A percentile compares a stretch with the other conserved stretches of the same genome.
Conservation (phyloP, 2,797 vertebrate species). For the Neomorphus geoffroyi region DNA sequence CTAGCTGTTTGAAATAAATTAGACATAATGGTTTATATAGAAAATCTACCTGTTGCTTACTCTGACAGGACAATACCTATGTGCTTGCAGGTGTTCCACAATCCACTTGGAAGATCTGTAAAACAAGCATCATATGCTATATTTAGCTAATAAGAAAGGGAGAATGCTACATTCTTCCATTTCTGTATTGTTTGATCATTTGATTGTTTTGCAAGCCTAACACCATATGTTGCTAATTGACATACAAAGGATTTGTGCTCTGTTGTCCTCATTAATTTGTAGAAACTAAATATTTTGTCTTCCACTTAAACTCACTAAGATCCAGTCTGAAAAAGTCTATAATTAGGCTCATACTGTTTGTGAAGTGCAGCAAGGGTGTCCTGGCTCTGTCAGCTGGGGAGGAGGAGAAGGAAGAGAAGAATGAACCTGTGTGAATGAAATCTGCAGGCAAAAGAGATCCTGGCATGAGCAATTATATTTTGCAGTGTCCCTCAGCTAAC, state of each 20-base stretch:
- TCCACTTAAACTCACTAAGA: constrained; percentile 46
- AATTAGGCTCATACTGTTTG: constrained; percentile 54
- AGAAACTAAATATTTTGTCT: constrained; percentile 66
- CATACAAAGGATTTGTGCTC: constrained; percentile 49
- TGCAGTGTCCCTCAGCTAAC: constrained; percentile 4
- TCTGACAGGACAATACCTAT: constrained; percentile 3
- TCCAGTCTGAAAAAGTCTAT: constrained; percentile 9
- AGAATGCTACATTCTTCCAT: constrained; percentile 18
- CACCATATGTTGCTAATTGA: constrained; percentile 72
- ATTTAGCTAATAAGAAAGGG: constrained; percentile 33
- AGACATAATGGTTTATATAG: neutral
- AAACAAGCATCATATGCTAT: neutral
- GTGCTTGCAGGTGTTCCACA: constrained; percentile 73
- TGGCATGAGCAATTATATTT: constrained; percentile 16
- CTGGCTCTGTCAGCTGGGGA: neutral
- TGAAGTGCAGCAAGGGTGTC: neutral
- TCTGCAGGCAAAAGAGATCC: neutral
- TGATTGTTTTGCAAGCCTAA: constrained; percentile 60
- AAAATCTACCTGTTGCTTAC: neutral
- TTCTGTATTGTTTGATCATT: constrained; percentile 66
- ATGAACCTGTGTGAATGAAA: neutral
- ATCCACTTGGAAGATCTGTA: constrained; percentile 64
- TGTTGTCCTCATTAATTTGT: constrained; percentile 68
- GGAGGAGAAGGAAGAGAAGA: neutral
- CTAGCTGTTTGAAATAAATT: neutral